Conservation (phyloP, 1,140 invertebrate genomes). For the Elysia chlorotica region DNA sequence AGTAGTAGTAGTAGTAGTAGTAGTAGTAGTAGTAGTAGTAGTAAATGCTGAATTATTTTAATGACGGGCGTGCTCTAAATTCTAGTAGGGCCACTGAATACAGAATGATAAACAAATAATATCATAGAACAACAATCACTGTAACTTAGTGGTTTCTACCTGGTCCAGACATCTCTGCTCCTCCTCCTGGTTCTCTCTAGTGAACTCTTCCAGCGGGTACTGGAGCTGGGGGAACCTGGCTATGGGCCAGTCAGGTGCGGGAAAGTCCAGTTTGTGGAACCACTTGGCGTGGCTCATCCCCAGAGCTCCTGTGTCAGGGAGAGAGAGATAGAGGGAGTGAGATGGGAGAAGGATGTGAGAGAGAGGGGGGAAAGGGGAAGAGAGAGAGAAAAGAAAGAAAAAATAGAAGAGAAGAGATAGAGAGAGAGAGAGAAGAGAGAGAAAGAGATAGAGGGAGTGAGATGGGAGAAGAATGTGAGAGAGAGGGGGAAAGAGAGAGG, state of each 20-base stretch:
- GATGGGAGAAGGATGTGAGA: not conserved
- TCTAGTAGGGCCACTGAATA: no score
- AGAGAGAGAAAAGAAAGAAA: no score
- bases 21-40: no score
- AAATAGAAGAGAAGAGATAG: not conserved
- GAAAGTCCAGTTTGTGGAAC: slow-evolving; percentile 94
- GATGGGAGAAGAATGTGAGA: not conserved
- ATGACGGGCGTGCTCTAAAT: no score
- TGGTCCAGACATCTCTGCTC: slow-evolving; percentile 76
- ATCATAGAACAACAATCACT: no score
- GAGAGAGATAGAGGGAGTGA: no score
- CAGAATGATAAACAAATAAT: no score
- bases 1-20: no score
- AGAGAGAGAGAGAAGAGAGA: not conserved
- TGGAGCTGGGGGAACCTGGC: slow-evolving; percentile 89
- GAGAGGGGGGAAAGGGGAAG: no score
- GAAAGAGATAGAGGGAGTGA: not conserved
- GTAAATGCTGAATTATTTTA: no score
- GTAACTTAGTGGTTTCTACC: no score
- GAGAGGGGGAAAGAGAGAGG: no score
- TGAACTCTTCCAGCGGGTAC: slow-evolving; percentile 87
- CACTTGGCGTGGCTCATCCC: slow-evolving; percentile 93
- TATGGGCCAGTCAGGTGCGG: slow-evolving; percentile 92
- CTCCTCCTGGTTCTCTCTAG: slow-evolving; percentile 78
- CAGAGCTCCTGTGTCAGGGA: slow-evolving; percentile 80